Percentiles rank a stretch among this genome's conserved stretches.
phyloP scores from a whole-genome alignment of 2,888 invertebrate genomes.

The Andrena hattorfiana region DNA sequence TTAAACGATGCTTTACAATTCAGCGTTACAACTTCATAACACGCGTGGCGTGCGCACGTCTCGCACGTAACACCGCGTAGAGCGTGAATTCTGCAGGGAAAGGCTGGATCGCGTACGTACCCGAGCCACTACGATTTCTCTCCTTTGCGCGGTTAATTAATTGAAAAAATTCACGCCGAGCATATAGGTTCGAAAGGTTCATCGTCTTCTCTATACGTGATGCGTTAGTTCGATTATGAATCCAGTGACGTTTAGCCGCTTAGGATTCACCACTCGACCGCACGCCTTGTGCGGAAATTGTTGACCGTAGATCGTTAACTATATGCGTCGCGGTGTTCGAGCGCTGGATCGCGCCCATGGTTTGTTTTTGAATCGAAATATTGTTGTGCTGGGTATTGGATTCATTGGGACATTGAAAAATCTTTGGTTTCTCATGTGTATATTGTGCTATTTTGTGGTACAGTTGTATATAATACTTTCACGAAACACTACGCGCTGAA shows the following conservation, averaged over 20 bases:
- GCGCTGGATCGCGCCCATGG: not conserved
- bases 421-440: not conserved
- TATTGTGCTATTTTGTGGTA: not conserved
- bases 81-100: not conserved
- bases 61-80: constrained; percentile 6
- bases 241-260: not conserved
- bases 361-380: too few species aligned
- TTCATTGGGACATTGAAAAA: not conserved
- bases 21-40: constrained; percentile 51
- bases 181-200: too few species aligned
- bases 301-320: constrained; percentile 1
- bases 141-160: not conserved
- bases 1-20: constrained; percentile 62
- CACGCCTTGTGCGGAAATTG: not conserved
- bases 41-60: constrained; percentile 19
- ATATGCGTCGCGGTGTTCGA: not conserved
- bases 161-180: not conserved
- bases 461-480: not conserved
- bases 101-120: too few species aligned
- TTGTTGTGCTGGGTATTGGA: too few species aligned
- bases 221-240: too few species aligned
- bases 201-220: not conserved
- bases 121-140: not conserved
- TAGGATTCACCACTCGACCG: not conserved
- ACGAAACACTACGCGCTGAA: not conserved